phyloP scores from a whole-genome alignment of 1,140 invertebrate genomes.

The Diorhabda elongata region DNA sequence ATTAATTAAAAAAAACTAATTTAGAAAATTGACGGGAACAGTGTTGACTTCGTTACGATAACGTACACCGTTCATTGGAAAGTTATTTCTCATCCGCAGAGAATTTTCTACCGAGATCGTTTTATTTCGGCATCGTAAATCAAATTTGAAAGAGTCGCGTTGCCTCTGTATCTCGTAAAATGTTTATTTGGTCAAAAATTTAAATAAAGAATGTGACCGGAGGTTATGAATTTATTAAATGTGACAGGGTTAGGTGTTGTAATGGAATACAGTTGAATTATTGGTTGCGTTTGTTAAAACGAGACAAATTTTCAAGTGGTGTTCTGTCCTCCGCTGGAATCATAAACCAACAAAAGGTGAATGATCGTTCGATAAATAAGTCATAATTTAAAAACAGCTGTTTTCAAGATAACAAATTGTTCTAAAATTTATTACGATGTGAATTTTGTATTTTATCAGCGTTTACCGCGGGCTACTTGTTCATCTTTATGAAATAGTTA shows the following conservation, averaged over 20 bases:
- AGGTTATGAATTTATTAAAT: conserved; percentile 3
- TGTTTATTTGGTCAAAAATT: conserved; percentile 1
- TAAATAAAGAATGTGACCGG: conserved; percentile 2
- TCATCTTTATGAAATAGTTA: background rate
- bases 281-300: background rate
- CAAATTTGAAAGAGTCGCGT: background rate
- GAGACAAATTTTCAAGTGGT: background rate
- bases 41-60: too few relatives aligned
- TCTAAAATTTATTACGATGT: background rate
- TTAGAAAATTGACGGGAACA: too few relatives aligned
- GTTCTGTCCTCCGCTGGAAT: background rate
- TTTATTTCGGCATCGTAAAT: background rate
- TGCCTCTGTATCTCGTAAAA: background rate
- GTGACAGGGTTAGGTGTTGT: background rate
- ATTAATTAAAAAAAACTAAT: too few relatives aligned
- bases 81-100: too few relatives aligned
- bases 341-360: background rate
- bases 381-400: background rate
- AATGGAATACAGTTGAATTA: background rate
- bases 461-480: background rate
- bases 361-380: background rate
- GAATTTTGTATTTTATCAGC: background rate
- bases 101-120: too few relatives aligned
- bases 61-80: too few relatives aligned
- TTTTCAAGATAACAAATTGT: background rate